Evolutionary conservation across 1,140 invertebrate genomes (phyloP), one percentile per base, ranked within the genome.

Genomic region (Zaprionus taronus): DNA sequence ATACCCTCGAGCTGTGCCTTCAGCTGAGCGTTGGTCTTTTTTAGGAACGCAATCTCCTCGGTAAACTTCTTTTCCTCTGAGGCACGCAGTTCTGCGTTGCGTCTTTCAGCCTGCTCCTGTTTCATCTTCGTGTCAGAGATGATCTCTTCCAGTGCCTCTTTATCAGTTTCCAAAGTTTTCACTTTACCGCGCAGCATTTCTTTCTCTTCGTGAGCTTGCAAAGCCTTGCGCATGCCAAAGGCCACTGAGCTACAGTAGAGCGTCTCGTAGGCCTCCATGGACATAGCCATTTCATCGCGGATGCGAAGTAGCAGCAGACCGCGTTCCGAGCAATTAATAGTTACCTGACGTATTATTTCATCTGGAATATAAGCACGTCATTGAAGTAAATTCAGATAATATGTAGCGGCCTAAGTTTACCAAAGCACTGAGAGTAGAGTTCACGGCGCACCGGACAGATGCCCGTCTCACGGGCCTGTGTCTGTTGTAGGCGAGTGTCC

Each of bases 231-330:
- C 95, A 99, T 98, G 31, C 99, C 99, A 93, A 99, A 99, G 5
- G 98, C 98, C 62, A 99, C 97, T 68, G 98, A 98, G 93, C 98
- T 99, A 93, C 99, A 99, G 93, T 99, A 99, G 0, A 99, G 94
- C 0, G 97, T 97, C 91, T 96, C 95, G 91, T 99, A 99, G 1
- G 98, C 98, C 82, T 98, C 96, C 91, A 99, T 96, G 0, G 98
- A 99, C 96, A 99, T 99, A 72, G 96, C 94, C 60, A 99, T 96
- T 94, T 99, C 99, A 93, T 99, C 98, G 24, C 99, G 94, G 1
- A 99, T 96, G 83, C 98, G 94, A 24, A 99, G 93, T 14, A 99
- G 93, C 2, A 99, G 93, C 7, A 99, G 94, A n/a, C 99, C 99
- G 77, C 98, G 95, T 94, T 99, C 99, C 0, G 97, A 97, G 93